These are phyloP conservation scores for Corydoras sp. DNA, from an alignment of 2,113 vertebrate species.

Conservation along the genomic window DNA sequence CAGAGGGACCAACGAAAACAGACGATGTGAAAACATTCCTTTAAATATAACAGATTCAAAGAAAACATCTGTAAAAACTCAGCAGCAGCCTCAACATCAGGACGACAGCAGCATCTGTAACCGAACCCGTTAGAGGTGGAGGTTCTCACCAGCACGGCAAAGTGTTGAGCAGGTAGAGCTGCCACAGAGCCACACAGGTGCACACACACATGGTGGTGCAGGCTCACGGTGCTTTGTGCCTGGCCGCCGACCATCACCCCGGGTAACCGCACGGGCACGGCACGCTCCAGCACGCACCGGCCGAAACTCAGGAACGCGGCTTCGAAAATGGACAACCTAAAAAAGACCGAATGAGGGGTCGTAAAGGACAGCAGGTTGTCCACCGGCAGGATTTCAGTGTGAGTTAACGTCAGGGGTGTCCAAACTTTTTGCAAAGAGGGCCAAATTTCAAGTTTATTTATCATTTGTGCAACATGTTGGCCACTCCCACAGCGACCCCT, in stretches of 20 bases:
- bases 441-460: too few species aligned
- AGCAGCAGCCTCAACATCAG: too few species aligned
- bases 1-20: too few species aligned
- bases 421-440: too few species aligned
- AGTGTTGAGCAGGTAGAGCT: slow-evolving; percentile 65
- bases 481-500: too few species aligned
- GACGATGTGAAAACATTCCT: too few species aligned
- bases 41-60: too few species aligned
- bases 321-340: slow-evolving; percentile 74
- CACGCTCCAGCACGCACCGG: slow-evolving; percentile 74
- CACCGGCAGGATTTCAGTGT: too few species aligned
- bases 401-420: too few species aligned
- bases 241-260: slow-evolving; percentile 70
- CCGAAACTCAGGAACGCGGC: slow-evolving; percentile 76
- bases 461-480: too few species aligned
- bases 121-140: neutral
- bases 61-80: too few species aligned
- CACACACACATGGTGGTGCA: slow-evolving; percentile 83
- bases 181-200: slow-evolving; percentile 81
- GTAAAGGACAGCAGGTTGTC: neutral
- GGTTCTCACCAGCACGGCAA: slow-evolving; percentile 76
- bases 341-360: neutral
- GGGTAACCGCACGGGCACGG: slow-evolving; percentile 71
- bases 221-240: slow-evolving; percentile 63
- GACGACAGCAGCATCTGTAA: too few species aligned